A percentile compares a stretch with the other conserved stretches of the same genome.
Evolutionary conservation across 2,797 vertebrate species (phyloP).

Genomic region (Gallinago stenura): DNA sequence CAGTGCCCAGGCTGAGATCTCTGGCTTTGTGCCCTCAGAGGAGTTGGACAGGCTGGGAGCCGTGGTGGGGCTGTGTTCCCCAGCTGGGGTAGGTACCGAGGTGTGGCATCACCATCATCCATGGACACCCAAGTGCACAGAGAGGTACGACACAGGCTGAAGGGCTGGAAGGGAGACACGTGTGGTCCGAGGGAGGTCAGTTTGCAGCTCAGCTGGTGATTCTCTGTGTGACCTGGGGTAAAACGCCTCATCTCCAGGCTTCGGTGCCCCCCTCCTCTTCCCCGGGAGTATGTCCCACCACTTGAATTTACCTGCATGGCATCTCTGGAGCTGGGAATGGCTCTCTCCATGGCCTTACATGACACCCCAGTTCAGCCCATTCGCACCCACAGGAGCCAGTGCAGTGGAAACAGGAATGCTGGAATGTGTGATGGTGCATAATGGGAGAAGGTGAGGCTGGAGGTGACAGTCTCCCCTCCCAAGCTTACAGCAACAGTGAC

Average conservation of each 20-base stretch:
- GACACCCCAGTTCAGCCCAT: not conserved
- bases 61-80: not conserved
- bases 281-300: not conserved
- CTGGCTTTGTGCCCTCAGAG: not conserved
- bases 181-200: not conserved
- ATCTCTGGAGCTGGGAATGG: not conserved
- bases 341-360: not conserved
- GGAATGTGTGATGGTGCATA: not conserved
- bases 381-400: not conserved
- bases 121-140: not conserved
- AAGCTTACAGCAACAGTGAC: conserved; percentile 2
- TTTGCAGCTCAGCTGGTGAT: not conserved
- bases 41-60: not conserved
- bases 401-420: not conserved
- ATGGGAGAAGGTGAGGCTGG: not conserved
- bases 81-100: fast-evolving
- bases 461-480: conserved; percentile 25
- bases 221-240: not conserved
- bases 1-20: not conserved
- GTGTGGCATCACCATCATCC: not conserved
- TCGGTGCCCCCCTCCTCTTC: not conserved
- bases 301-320: not conserved
- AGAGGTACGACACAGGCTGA: not conserved
- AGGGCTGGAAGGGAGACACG: not conserved
- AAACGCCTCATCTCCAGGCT: not conserved